Evolutionary conservation across 2,797 vertebrate species (phyloP).

Genomic region (Prionace glauca): DNA sequence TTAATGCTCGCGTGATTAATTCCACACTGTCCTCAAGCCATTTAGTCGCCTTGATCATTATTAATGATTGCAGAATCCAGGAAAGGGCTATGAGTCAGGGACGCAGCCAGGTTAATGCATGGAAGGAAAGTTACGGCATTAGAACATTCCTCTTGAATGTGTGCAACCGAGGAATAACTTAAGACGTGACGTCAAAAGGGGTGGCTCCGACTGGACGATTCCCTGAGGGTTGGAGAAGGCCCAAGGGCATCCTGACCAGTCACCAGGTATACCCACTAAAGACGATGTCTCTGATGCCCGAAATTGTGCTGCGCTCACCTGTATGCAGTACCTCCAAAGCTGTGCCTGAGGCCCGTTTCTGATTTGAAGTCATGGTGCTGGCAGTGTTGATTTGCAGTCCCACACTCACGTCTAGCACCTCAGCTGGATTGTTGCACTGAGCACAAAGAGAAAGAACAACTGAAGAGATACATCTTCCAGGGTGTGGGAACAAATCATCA

Average conservation of each 20-base stretch:
- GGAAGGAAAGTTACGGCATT: background rate
- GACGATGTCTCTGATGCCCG: conserved; percentile 12
- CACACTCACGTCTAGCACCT: conserved; percentile 38
- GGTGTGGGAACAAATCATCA: conserved; percentile 39
- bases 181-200: conserved; percentile 19
- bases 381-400: conserved; percentile 37
- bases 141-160: conserved; percentile 35
- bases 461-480: conserved; percentile 37
- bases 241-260: conserved; percentile 30
- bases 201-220: background rate
- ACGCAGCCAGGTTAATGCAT: conserved; percentile 30
- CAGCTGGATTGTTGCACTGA: conserved; percentile 38
- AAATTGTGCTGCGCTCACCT: conserved; percentile 35
- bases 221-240: conserved; percentile 21
- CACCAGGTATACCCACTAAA: conserved; percentile 22
- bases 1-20: background rate
- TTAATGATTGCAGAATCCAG: background rate
- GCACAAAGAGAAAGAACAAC: conserved; percentile 38
- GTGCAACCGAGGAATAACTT: conserved; percentile 13
- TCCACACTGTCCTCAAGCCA: background rate
- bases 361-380: conserved; percentile 37
- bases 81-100: background rate
- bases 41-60: background rate
- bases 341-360: conserved; percentile 37
- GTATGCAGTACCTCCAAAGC: conserved; percentile 38